Evolutionary conservation across 2,888 invertebrate species (phyloP), one percentile per base, ranked within the genome.

Genomic region (Leucophenga maculata): DNA sequence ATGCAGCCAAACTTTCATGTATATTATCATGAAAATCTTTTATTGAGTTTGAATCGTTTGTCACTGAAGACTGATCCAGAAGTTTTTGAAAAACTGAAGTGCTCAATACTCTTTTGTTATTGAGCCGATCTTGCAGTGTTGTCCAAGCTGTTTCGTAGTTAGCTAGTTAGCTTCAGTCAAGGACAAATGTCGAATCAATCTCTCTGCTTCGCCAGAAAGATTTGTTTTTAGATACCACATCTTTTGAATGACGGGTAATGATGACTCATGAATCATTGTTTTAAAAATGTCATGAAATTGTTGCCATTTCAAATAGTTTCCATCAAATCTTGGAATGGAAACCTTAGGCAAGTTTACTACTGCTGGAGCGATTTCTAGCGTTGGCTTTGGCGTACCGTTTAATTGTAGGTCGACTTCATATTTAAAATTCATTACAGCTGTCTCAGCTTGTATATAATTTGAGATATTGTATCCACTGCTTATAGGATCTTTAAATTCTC

Each of bases 291-390:
- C n/a, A n/a, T n/a, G 57, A 65, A 70, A 65, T 20, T 32, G 50
- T 55, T 68, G 65, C 68, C 54, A 64, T 62, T 66, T 67, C 16
- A 69, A 32, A 22, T 67, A 48, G 48, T 70, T 55, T 14, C 65
- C 67, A 32, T 71, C 65, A 11, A 71, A 68, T 32, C 50, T 68
- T 0, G 68, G 54, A 0, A 71, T 57, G 9, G 67, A 16, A 31
- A 68, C 32, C 22, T 67, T 70, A 3, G 67, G 67, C 1, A 66
- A 60, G 3, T 22, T 39, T 39, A n/a, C 16, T 32, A 31, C 22
- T 39, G 26, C 14, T 60, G 13, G 32, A 11, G 31, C 1, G 6
- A 39, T 6, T 11, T 8, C 39, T 9, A 9, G 8, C 3, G 26
- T 2, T 26, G 26, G 1, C 8, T 2, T 26, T 4, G 18, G 2